Evolutionary conservation across 2,113 vertebrate species (phyloP), one percentile per base, ranked within the genome.

Genomic region (Colistium nudipinnis): DNA sequence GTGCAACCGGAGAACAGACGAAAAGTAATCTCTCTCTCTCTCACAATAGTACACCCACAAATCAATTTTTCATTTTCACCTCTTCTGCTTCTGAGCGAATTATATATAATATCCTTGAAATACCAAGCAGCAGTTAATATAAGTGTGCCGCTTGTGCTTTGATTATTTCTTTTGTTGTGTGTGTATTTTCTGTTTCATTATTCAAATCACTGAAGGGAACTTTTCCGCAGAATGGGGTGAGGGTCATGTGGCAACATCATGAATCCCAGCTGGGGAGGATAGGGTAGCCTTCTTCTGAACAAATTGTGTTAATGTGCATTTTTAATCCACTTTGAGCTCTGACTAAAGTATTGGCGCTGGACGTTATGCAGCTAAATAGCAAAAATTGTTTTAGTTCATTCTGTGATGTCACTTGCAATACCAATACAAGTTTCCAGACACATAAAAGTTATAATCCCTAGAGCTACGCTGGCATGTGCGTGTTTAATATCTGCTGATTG

Each of bases 91-190:
- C 60, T 45, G 59, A 72, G 69, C 84, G 78, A 89, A 90, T 89
- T 84, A 85, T 80, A 78, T 60, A 89, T 88, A 69, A 85, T 69
- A 76, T 83, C 85, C 76, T 83, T 86, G 82, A 86, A 87, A 70
- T 72, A 71, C 53, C 62, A 66, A 78, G 59, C 72, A 73, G 60
- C 56, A 62, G 76, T 86, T 86, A 69, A 85, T 85, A 65, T 56
- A 56, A 78, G 69, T 57, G 62, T 33, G 57, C 60, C 54, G 70
- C 41, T 52, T 55, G 73, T 63, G 73, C 67, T 67, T 52, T 75
- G 62, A 67, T 75, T 72, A 54, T 44, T 83, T 78, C 56, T 74
- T 59, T 59, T 62, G 65, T 69, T 87, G 68, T 67, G 51, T 61
- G 27, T 51, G 36, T 63, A 13, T 62, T 24, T 79, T 76, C 70